phyloP scores from a whole-genome alignment of 2,888 invertebrate genomes.

The Ichneumoninae sp. region DNA sequence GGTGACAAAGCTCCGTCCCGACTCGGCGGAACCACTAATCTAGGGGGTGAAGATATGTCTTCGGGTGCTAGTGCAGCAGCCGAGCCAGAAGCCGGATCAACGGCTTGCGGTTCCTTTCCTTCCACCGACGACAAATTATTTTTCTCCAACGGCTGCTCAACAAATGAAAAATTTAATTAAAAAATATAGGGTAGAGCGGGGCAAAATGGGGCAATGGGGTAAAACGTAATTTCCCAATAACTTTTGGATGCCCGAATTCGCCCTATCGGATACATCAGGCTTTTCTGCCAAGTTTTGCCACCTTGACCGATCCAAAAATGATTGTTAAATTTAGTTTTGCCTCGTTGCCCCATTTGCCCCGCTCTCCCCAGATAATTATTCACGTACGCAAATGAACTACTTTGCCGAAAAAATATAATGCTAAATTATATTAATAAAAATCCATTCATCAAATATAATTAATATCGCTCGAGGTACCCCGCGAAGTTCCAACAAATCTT shows the following conservation, averaged over 20 bases:
- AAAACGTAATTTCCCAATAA: too few species aligned
- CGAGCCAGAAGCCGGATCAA: constrained; percentile 72
- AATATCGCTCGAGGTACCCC: constrained; percentile 85
- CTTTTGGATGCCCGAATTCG: too few species aligned
- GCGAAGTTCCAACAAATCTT: constrained; percentile 91
- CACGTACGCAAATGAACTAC: neutral
- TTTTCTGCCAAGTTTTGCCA: too few species aligned
- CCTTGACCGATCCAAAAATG: too few species aligned
- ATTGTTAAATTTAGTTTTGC: too few species aligned
- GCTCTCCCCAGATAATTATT: neutral
- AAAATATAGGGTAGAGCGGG: neutral
- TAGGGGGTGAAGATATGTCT: constrained; percentile 78
- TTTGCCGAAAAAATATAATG: neutral
- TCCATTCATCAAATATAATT: neutral
- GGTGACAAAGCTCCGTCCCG: constrained; percentile 85
- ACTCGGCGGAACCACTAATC: constrained; percentile 78
- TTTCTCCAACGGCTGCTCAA: constrained; percentile 78
- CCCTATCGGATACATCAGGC: too few species aligned
- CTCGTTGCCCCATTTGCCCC: too few species aligned
- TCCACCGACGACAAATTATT: constrained; percentile 78
- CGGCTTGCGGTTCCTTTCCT: constrained; percentile 74
- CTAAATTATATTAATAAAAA: neutral
- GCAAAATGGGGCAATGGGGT: too few species aligned
- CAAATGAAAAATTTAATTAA: neutral
- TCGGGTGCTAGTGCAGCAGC: constrained; percentile 72